These are phyloP conservation scores for Trematomus loennbergii DNA, from an alignment of 2,113 vertebrate genomes.

Conservation along the genomic window DNA sequence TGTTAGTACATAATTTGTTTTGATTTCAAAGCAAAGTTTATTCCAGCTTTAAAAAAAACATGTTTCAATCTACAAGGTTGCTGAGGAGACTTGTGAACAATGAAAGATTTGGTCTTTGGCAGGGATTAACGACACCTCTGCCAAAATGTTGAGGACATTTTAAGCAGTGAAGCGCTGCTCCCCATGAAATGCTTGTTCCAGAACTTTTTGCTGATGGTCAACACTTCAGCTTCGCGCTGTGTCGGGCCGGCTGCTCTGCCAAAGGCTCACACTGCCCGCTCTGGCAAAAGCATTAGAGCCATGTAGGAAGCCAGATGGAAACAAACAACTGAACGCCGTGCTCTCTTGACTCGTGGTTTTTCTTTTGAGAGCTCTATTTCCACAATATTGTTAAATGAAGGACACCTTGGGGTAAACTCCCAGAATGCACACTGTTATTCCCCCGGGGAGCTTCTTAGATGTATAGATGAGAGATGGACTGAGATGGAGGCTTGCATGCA, in stretches of 20 bases:
- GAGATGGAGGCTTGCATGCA: constrained; percentile 2
- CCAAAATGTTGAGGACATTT: constrained; percentile 55
- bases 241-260: constrained; percentile 55
- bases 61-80: constrained; percentile 9
- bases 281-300: constrained; percentile 33
- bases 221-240: constrained; percentile 59
- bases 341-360: constrained; percentile 15
- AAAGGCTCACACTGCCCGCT: constrained; percentile 42
- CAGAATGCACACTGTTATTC: constrained; percentile 37
- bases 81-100: constrained; percentile 6
- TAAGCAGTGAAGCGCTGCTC: constrained; percentile 47
- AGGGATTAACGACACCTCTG: constrained; percentile 22
- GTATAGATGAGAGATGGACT: constrained; percentile 28
- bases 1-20: constrained; percentile 1
- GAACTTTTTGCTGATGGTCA: constrained; percentile 69
- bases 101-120: constrained; percentile 38
- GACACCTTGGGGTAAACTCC: constrained; percentile 53
- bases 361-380: constrained; percentile 14
- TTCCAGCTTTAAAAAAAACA: neutral
- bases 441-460: constrained; percentile 26
- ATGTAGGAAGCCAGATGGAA: constrained; percentile 40
- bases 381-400: constrained; percentile 40
- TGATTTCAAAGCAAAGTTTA: constrained; percentile 19
- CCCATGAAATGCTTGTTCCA: constrained; percentile 53
- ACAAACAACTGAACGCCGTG: constrained; percentile 41